phyloP scores from a whole-genome alignment of 2,797 vertebrate genomes.

The Gymnocypris eckloni region DNA sequence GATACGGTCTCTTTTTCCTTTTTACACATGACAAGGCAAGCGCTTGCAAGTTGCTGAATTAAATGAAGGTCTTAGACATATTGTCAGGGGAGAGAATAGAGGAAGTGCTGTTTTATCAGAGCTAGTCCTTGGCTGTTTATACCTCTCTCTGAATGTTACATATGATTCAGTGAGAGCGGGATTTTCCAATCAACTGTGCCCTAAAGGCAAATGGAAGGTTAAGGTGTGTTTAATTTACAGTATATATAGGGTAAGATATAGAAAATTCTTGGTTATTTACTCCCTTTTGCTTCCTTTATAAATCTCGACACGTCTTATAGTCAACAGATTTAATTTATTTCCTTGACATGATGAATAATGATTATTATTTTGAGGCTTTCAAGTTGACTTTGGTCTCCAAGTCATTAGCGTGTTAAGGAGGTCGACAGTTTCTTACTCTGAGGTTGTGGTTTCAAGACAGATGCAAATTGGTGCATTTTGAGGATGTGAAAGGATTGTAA shows the following conservation, averaged over 20 bases:
- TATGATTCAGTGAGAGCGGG: conserved; percentile 21
- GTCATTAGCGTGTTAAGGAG: conserved; percentile 40
- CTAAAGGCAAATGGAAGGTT: conserved; percentile 46
- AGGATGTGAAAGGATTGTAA: conserved; percentile 55
- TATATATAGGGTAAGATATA: conserved; percentile 40
- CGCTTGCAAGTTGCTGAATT: conserved; percentile 38
- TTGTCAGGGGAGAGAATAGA: conserved; percentile 34
- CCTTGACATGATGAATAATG: conserved; percentile 55
- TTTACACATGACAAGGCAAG: conserved; percentile 45
- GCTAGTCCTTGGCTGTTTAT: conserved; percentile 45
- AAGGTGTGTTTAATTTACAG: conserved; percentile 51
- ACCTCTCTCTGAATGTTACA: conserved; percentile 26
- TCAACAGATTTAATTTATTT: conserved; percentile 55
- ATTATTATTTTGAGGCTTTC: conserved; percentile 51
- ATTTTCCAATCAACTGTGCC: conserved; percentile 46
- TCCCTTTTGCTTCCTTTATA: conserved; percentile 24
- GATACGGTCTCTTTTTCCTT: conserved; percentile 32
- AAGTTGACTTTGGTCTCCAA: conserved; percentile 45
- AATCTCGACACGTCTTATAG: conserved; percentile 23
- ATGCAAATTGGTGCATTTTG: conserved; percentile 42
- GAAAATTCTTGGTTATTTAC: conserved; percentile 44
- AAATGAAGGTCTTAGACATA: conserved; percentile 46
- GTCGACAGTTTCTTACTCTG: conserved; percentile 51
- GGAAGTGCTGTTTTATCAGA: conserved; percentile 34
- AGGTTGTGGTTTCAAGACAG: conserved; percentile 44